Evolutionary conservation across 2,888 invertebrate species (phyloP), one percentile per base, ranked within the genome.

Genomic region (Drosophila fulvimacula): DNA sequence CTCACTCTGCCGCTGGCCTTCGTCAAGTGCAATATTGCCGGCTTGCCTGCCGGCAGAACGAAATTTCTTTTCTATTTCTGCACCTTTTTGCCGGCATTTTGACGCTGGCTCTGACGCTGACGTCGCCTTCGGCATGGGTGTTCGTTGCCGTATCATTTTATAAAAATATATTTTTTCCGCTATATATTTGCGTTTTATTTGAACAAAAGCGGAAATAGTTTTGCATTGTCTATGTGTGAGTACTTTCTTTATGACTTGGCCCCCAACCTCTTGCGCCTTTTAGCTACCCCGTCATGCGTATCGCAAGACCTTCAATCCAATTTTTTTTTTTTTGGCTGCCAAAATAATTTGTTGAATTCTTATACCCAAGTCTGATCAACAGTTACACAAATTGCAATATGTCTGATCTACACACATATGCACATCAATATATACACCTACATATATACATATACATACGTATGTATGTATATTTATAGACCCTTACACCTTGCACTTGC

Each of bases 161-260:
- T 68, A 61, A 19, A 58, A 62, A 62, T 38, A 56, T 49, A 44
- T 58, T 61, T 58, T 64, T 44, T 41, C 46, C 46, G 27, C 21
- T 51, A 9, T 63, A 42, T 48, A 55, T 66, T 71, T 62, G 44
- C 66, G 59, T 72, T 64, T 66, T 46, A 52, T 65, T 63, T 78
- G 76, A 70, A 80, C 80, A 82, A 85, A 86, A 74, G 88, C 83
- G 83, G 88, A 88, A 88, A 83, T 83, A 88, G 82, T 88, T 78
- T 60, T 51, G 84, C 71, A 72, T 59, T 44, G 51, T 42, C 19
- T 42, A 39, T 65, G 15, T 38, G 19, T 41, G 17, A 58, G 39
- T 21, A 46, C 44, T 56, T 62, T 69, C 53, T 36, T 69, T 49
- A 53, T 63, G 48, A 48, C 19, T 36, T 15, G 21, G 1, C 51